Base-by-base conservation (phyloP, 2,888 invertebrate genomes). In the Dasypolia templi region DNA sequence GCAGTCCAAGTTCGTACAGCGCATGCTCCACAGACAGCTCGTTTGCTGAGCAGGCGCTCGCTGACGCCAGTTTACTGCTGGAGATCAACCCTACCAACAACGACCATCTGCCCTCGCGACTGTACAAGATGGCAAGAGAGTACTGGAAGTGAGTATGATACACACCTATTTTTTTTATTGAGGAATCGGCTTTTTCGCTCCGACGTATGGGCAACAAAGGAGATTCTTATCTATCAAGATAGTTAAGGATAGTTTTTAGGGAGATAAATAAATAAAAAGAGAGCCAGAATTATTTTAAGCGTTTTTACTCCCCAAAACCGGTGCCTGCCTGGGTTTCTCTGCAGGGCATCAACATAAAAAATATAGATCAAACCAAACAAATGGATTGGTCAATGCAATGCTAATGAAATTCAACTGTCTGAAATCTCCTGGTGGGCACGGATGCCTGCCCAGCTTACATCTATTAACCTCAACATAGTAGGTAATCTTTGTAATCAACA, bases 101-200 rank as follows among this genome's bases (percentile, higher is more conserved):
- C 82, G 96, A 97, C 3, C 97, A 97, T 84, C 96, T 97, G 73
- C 98, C 98, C 22, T 97, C 97, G 89, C 96, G 97, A 86, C 97
- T 98, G 80, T 98, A 98, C 93, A 97, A 97, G 93, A 97, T 97
- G 93, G 98, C 98, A 49, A 98, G 98, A 74, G 98, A 98, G 93
- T 98, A 98, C 95, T 98, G 98, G 98, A 98, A 98, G 98, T 98
- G 89, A 97, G 98, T 74, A 69, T 46, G 11, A 32, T 11, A 6
- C 6, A 26, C 53, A 29, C 12, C 49, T 7, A 2, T 49, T 46
- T 46, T 46, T 46, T 46, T 46, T n/a, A n/a, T 51, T 12, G 4
- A 3, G n/a, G 11, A 1, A 11, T 51, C 3, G 5, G 5, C 44
- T 46, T 46, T 46, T 3, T 17, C 17, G n/a, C 44, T n/a, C 3